Conservation (phyloP, 2,113 vertebrate genomes). For the Carassius auratus region DNA sequence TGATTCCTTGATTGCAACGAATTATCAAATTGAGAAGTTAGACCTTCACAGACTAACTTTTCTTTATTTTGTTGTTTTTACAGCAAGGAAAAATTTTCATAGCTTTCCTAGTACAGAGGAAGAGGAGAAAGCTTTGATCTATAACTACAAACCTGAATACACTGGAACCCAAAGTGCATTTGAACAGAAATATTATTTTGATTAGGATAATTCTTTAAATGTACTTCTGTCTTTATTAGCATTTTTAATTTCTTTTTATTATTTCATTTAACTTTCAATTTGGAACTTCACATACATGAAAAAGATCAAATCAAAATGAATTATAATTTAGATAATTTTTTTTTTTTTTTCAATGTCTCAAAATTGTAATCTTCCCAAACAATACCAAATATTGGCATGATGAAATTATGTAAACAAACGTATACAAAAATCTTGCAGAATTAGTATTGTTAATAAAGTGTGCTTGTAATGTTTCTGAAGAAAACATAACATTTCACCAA, state of each 20-base stretch:
- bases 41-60: background rate
- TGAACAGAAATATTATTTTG: conserved; percentile 69
- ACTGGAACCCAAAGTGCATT: conserved; percentile 37
- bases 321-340: too few relatives aligned
- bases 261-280: background rate
- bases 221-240: background rate
- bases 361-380: background rate
- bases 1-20: background rate
- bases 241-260: background rate
- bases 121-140: conserved; percentile 72
- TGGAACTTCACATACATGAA: background rate
- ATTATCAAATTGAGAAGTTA: background rate
- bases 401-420: background rate
- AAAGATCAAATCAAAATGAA: too few relatives aligned
- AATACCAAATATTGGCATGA: background rate
- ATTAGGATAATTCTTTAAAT: background rate
- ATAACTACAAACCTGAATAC: conserved; percentile 70
- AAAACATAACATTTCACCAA: background rate
- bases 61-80: background rate
- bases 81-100: conserved; percentile 76
- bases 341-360: too few relatives aligned
- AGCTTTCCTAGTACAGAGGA: conserved; percentile 63
- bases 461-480: background rate
- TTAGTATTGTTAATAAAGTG: background rate
- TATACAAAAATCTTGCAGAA: conserved; percentile 1